Evolutionary conservation across 2,888 invertebrate species (phyloP), one percentile per base, ranked within the genome.

Genomic region (Argyresthia goedartella): DNA sequence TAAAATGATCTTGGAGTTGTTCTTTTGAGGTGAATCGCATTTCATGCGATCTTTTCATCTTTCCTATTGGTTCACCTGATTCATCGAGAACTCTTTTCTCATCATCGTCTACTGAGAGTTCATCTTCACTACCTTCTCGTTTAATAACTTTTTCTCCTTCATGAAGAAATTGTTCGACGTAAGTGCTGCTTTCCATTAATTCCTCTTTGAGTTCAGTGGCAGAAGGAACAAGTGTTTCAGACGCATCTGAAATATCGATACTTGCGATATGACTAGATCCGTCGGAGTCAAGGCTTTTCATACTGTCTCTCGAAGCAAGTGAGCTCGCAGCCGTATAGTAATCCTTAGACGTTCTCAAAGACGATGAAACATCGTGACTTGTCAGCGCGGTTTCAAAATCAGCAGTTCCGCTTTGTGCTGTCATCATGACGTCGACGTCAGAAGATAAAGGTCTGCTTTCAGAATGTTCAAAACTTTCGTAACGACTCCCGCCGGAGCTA

Each of bases 191-290:
- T 58, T 91, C 91, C 62, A 91, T 89, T 56, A 93, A 88, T 62
- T 93, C 93, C 62, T 92, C 91, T 67, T 92, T 92, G 49, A 93
- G 76, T 71, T 96, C 96, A 67, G 93, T 92, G 8, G 94, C 93
- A 1, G 98, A 97, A 11, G 97, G 95, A 9, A 98, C 93, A 8
- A 98, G 79, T 1, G 98, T 98, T 81, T 97, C 97, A 0, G 97
- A 97, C 33, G 93, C 89, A 75, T 98, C 97, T 36, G 97, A 97
- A 41, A 95, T 91, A 79, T 96, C 96, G 57, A 96, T 91, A 67
- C 96, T 96, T 0, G 93, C 95, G 53, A 96, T 87, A 73, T 96
- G 93, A 14, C 95, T 95, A 0, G 96, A 96, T 58, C 94, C 95
- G 75, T 96, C 93, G 1, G 96, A 96, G 67, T 95, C 95, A 45